Base-by-base conservation (phyloP, 2,113 vertebrate species). In the Siniperca knerii region DNA sequence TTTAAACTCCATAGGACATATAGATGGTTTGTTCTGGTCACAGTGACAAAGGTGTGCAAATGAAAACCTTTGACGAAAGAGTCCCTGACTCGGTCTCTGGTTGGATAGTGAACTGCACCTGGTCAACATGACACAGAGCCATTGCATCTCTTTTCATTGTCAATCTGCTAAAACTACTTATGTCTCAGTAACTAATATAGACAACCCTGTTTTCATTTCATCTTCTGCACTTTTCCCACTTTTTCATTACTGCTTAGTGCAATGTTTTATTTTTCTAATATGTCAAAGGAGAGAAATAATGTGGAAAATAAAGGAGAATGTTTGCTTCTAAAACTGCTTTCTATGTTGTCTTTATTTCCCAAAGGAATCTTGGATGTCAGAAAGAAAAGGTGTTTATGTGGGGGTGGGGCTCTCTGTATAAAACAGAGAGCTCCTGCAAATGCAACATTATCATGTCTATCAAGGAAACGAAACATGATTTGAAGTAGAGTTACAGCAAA, bases 11-110 rank as follows among this genome's bases (percentile, higher is more conserved):
- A 35, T 1, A 6, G 40, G 57, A 62, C 40, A 50, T 7, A 48
- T 89, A 90, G 93, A 89, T 68, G 80, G 33, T 80, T 84, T 70
- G 81, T 81, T 92, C 84, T 84, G 81, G 82, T 93, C 83, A n/a
- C 75, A 64, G 62, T 77, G 86, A 91, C 48, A 13, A 50, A 78
- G 93, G 94, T 93, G 93, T 93, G 90, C 48, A 55, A 89, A 96
- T 96, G 96, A 96, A 96, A 90, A 94, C 93, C 94, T 90, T 92
- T 84, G 95, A 93, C 67, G 88, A 96, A 96, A 96, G 94, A 94
- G 94, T 92, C 72, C 9, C 11, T 6, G 68, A 70, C 94, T 95
- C 94, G 85, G 96, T 96, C 94, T 94, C 89, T 94, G 93, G 94
- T 95, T 93, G 93, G 96, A 96, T 93, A 66, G 72, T 60, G 60